phyloP scores from a whole-genome alignment of 2,797 vertebrate species.

The Pogoniulus pusillus region DNA sequence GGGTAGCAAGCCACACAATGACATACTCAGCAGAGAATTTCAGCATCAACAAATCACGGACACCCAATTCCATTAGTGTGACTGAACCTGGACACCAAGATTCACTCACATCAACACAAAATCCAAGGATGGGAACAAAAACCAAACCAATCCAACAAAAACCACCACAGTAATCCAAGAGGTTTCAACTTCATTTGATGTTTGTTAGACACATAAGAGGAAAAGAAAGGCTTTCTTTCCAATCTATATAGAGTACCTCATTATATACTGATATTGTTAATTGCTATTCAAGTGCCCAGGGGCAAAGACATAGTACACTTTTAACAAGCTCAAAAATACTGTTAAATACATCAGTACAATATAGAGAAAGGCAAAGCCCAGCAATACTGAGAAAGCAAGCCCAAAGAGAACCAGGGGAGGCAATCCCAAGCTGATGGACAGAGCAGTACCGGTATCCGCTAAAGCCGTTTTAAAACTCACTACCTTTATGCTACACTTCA shows the following conservation, averaged over 20 bases:
- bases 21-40: neutral
- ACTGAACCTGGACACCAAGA: neutral
- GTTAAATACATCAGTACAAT: neutral
- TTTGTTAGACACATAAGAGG: neutral
- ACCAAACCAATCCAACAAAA: neutral
- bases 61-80: neutral
- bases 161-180: neutral
- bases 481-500: neutral
- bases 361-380: neutral
- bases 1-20: neutral
- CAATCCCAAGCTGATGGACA: neutral
- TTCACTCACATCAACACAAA: neutral
- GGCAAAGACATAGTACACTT: constrained; percentile 1
- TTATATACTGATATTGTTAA: constrained; percentile 22
- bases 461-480: neutral
- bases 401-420: neutral
- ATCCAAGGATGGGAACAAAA: neutral
- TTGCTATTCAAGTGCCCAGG: constrained; percentile 20
- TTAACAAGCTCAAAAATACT: neutral
- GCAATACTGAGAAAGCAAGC: neutral
- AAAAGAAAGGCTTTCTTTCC: neutral
- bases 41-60: neutral
- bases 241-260: neutral
- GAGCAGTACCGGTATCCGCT: neutral
- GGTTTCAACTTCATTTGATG: neutral